phyloP scores from a whole-genome alignment of 2,888 invertebrate species.

The Uloborus plumipes region DNA sequence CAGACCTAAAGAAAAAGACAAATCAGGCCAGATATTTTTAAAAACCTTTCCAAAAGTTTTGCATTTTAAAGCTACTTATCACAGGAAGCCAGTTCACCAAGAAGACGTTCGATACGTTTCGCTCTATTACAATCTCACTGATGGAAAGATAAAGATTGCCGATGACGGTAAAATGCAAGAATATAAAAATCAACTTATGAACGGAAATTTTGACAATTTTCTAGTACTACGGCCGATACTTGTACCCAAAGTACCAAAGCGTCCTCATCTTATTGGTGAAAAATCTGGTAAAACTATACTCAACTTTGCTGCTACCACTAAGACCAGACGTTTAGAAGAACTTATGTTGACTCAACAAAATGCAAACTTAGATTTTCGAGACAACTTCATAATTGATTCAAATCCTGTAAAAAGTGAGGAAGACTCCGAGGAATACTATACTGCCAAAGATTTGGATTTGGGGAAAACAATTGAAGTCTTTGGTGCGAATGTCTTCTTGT shows the following conservation, averaged over 20 bases:
- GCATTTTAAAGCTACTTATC: slow-evolving; percentile 18
- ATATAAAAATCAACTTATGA: not conserved
- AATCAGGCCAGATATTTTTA: not conserved
- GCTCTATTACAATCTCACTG: slow-evolving; percentile 14
- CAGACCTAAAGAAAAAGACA: not conserved
- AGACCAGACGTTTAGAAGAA: not conserved
- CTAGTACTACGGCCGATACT: not conserved
- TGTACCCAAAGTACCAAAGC: not conserved
- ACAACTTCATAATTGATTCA: slow-evolving; percentile 2
- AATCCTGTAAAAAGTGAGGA: not conserved
- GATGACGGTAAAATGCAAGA: slow-evolving; percentile 8
- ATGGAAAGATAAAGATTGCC: slow-evolving; percentile 17
- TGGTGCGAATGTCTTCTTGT: slow-evolving; percentile 8
- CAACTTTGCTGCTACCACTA: not conserved
- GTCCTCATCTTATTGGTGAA: not conserved
- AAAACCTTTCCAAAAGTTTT: slow-evolving; percentile 4
- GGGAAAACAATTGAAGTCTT: slow-evolving; percentile 17
- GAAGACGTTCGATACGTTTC: slow-evolving; percentile 23
- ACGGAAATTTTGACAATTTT: slow-evolving; percentile 4
- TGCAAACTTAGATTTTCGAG: not conserved
- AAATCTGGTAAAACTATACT: not conserved
- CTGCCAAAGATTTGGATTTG: slow-evolving; percentile 17
- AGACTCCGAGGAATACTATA: not conserved
- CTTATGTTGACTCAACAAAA: not conserved
- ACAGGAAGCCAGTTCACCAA: not conserved